Evolutionary conservation across 2,797 vertebrate genomes (phyloP).

Genomic region (Labroides dimidiatus): DNA sequence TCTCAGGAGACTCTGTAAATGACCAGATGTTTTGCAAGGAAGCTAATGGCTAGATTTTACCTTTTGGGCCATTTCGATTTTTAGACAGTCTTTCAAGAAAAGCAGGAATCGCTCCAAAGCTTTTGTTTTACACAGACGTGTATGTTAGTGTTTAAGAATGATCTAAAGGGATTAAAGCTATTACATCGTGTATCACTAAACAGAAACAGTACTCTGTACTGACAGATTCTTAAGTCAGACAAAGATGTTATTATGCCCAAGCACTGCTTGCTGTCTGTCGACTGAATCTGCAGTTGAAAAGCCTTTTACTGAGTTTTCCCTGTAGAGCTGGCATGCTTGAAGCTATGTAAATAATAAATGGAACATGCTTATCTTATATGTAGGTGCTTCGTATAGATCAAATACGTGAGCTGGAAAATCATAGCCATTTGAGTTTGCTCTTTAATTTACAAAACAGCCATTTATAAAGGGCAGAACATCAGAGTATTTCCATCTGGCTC

Average conservation of each 20-base stretch:
- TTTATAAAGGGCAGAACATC: slow-evolving; percentile 19
- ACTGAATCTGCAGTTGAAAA: slow-evolving; percentile 31
- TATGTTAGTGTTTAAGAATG: slow-evolving; percentile 20
- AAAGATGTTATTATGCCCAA: slow-evolving; percentile 13
- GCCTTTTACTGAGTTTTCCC: slow-evolving; percentile 48
- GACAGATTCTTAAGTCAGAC: slow-evolving; percentile 12
- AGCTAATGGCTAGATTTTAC: slow-evolving; percentile 42
- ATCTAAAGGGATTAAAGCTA: slow-evolving; percentile 31
- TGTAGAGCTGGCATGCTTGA: slow-evolving; percentile 42
- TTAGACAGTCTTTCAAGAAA: slow-evolving; percentile 29
- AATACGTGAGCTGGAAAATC: slow-evolving; percentile 25
- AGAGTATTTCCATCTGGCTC: slow-evolving; percentile 8
- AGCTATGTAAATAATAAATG: slow-evolving; percentile 72
- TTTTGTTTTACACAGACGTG: slow-evolving; percentile 26
- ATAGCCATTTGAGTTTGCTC: slow-evolving; percentile 13
- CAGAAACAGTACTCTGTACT: slow-evolving; percentile 2
- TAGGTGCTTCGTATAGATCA: slow-evolving; percentile 28
- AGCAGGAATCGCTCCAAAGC: slow-evolving; percentile 21
- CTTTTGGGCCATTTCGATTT: slow-evolving; percentile 49
- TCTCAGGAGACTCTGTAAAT: slow-evolving; percentile 52
- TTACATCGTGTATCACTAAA: slow-evolving; percentile 27
- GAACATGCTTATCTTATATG: slow-evolving; percentile 42
- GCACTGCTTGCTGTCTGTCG: slow-evolving; percentile 23
- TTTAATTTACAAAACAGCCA: slow-evolving; percentile 36
- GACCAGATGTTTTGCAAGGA: slow-evolving; percentile 66